phyloP scores from a whole-genome alignment of 2,888 invertebrate genomes.

The Teinopalpus imperialis region DNA sequence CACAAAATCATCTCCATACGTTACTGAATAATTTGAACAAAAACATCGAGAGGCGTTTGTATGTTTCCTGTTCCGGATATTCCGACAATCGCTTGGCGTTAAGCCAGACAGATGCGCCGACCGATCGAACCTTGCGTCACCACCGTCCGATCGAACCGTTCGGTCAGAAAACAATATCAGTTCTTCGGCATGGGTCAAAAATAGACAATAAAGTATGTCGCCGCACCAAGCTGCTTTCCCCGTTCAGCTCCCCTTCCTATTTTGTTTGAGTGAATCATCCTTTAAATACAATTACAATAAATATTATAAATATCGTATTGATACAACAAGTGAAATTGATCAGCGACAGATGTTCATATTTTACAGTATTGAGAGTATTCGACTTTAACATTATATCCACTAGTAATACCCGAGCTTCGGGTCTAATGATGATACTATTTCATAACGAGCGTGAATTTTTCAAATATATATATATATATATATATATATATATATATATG shows the following conservation, averaged over 20 bases:
- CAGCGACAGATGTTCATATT: not conserved
- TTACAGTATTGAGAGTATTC: no score
- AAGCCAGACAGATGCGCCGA: slow-evolving; percentile 19
- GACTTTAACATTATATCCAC: no score
- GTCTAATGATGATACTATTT: no score
- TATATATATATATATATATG: no score
- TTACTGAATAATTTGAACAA: slow-evolving; percentile 2
- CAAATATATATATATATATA: no score
- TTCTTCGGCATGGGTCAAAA: slow-evolving; percentile 11
- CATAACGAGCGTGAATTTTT: no score
- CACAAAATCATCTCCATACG: not conserved
- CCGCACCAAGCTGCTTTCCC: slow-evolving; percentile 1
- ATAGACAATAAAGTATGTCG: slow-evolving; percentile 24
- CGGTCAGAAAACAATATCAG: slow-evolving; percentile 23
- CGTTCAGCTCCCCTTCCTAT: slow-evolving; percentile 14
- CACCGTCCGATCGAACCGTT: slow-evolving; percentile 10
- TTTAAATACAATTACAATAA: not conserved
- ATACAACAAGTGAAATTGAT: not conserved
- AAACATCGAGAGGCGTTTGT: slow-evolving; percentile 12
- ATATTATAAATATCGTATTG: no score
- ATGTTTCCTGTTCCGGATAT: slow-evolving; percentile 25
- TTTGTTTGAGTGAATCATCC: slow-evolving; percentile 13
- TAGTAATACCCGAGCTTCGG: no score
- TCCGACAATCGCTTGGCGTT: slow-evolving; percentile 11
- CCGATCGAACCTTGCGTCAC: slow-evolving; percentile 22